A percentile compares a stretch with the other conserved stretches of the same genome.
Evolutionary conservation across 2,888 invertebrate species (phyloP).

Genomic region (Argynnis bischoffii): DNA sequence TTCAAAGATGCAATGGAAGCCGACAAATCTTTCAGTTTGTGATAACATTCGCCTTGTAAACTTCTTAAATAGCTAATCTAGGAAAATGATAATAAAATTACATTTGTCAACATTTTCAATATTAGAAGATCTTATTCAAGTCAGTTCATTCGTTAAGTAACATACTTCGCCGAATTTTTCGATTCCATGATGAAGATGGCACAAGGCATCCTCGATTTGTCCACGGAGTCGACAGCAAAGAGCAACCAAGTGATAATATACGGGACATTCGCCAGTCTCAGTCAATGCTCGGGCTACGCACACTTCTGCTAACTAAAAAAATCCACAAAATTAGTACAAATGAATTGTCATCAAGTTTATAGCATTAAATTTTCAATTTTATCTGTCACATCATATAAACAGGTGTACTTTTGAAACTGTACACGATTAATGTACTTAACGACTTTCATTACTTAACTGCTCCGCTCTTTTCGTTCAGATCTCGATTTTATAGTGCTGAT

Average conservation of each 20-base stretch:
- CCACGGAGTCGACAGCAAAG: conserved; percentile 64
- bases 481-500: too few relatives aligned
- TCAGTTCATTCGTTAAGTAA: background rate
- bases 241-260: conserved; percentile 62
- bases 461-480: too few relatives aligned
- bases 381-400: too few relatives aligned
- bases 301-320: conserved; percentile 58
- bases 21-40: conserved; percentile 50
- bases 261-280: conserved; percentile 55
- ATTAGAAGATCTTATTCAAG: background rate
- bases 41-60: conserved; percentile 66
- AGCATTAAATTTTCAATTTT: too few relatives aligned
- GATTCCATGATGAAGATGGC: conserved; percentile 56
- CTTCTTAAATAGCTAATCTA: conserved; percentile 62
- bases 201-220: conserved; percentile 57
- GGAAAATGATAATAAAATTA: conserved; percentile 9
- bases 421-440: too few relatives aligned
- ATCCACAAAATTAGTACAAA: background rate
- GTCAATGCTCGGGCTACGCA: conserved; percentile 59
- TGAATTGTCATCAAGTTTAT: too few relatives aligned
- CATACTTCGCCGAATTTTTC: conserved; percentile 65
- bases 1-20: conserved; percentile 53
- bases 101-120: background rate
- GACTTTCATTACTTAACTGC: too few relatives aligned
- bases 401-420: too few relatives aligned